These are phyloP conservation scores for Cisticola juncidis DNA, from an alignment of 2,113 vertebrate genomes.

Conservation along the genomic window DNA sequence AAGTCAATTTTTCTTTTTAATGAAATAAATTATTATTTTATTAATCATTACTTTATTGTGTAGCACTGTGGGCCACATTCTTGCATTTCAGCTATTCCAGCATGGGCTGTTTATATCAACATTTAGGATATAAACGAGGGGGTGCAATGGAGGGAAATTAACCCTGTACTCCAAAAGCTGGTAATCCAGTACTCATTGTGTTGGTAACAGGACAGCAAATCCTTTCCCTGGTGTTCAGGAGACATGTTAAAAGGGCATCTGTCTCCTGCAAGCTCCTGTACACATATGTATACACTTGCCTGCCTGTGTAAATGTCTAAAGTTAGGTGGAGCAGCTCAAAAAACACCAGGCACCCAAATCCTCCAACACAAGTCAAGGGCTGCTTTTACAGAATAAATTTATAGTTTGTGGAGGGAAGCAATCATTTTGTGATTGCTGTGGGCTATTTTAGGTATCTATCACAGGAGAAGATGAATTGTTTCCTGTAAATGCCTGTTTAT, in stretches of 20 bases:
- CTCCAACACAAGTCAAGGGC: background rate
- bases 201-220: background rate
- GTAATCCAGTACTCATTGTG: background rate
- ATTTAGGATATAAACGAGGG: background rate
- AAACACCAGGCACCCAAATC: background rate
- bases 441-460: constrained; percentile 31
- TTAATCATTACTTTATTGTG: background rate
- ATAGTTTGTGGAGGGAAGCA: constrained; percentile 9
- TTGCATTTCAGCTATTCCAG: background rate
- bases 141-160: background rate
- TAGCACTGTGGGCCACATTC: background rate
- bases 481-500: constrained; percentile 50
- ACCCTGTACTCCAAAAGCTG: background rate
- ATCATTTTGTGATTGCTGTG: constrained; percentile 2
- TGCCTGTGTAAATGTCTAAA: background rate
- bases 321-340: background rate
- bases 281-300: background rate
- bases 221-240: background rate
- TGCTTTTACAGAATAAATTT: constrained; percentile 21
- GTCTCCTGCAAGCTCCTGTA: background rate
- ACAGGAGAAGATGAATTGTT: constrained; percentile 50
- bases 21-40: background rate
- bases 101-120: background rate
- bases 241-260: background rate
- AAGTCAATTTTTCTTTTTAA: background rate